Evolutionary conservation across 2,888 invertebrate genomes (phyloP), one percentile per base, ranked within the genome.

Genomic region (Eilema griseolum): DNA sequence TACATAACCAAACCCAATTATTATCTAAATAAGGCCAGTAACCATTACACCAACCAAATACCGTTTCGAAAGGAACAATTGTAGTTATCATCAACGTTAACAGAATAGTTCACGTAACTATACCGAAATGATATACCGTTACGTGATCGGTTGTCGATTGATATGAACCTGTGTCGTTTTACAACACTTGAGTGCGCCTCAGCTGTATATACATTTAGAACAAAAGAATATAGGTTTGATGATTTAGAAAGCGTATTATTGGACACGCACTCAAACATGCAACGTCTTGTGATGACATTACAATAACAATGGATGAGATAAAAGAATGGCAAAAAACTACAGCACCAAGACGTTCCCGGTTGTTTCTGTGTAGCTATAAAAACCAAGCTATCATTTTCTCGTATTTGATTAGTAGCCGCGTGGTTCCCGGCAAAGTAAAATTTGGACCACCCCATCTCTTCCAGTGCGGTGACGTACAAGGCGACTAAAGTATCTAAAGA

Each of bases 111-210:
- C 59, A 66, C 46, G 60, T 70, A 70, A 66, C 70, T 61, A 57
- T 75, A 83, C 83, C 72, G 73, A 83, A 83, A 81, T 78, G 7
- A 46, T 52, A 33, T 62, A 33, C 46, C 14, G 33, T 81, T 81
- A 83, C 81, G 81, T 83, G 81, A 83, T 74, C 67, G 63, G 71
- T 69, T 75, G 63, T 66, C 74, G 69, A 78, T 78, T 68, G 78
- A 77, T 80, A 78, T 46, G 67, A 73, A 81, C 79, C 76, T 79
- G 70, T 81, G 83, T 71, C 72, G 20, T 61, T 59, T 63, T 56
- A 67, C 66, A 64, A 70, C 70, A 69, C 56, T 69, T 20, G 16
- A 46, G 46, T 16, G 10, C 33, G 16, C 61, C 24, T 70, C 23
- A 41, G 37, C 37, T 63, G 62, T 33, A n/a, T 62, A 10, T 64